A percentile compares a stretch with the other conserved stretches of the same genome.
These are phyloP conservation scores for Mastacembelus armatus DNA, from an alignment of 2,797 vertebrate genomes.

Conservation along the genomic window DNA sequence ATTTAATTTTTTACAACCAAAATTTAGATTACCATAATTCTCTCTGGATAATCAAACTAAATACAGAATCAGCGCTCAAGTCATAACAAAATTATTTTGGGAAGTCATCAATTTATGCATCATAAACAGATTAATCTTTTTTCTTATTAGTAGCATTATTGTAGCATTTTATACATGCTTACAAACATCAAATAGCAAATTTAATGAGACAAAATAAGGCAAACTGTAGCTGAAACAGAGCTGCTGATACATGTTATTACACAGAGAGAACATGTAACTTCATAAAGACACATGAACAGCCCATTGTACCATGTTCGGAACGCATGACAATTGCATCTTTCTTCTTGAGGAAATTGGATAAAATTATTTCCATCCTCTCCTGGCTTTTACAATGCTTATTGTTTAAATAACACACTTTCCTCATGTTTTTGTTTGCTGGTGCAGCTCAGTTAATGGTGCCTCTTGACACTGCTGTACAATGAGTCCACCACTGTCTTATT, in stretches of 20 bases:
- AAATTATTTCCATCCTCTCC: too few species aligned
- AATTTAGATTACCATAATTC: conserved; percentile 6
- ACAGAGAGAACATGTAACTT: background rate
- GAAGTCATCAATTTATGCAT: conserved; percentile 9
- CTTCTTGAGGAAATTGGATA: too few species aligned
- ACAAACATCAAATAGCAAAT: conserved; percentile 17
- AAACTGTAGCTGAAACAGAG: background rate
- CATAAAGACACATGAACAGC: background rate
- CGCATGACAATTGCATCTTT: too few species aligned
- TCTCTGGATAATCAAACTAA: background rate
- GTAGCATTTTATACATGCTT: background rate
- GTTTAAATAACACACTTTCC: too few species aligned
- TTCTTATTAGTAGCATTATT: background rate
- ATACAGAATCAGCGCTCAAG: background rate
- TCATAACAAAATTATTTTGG: conserved; percentile 23
- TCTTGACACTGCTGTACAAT: conserved; percentile 22
- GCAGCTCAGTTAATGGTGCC: conserved; percentile 18
- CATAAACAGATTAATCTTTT: conserved; percentile 22
- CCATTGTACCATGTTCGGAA: too few species aligned
- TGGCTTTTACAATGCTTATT: too few species aligned
- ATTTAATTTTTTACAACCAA: background rate
- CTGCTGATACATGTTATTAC: background rate
- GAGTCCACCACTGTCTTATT: background rate
- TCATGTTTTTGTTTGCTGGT: too few species aligned
- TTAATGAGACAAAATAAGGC: conserved; percentile 9